Evolutionary conservation across 1,140 invertebrate genomes (phyloP), one percentile per base, ranked within the genome.

Genomic region (Drosophila auraria): DNA sequence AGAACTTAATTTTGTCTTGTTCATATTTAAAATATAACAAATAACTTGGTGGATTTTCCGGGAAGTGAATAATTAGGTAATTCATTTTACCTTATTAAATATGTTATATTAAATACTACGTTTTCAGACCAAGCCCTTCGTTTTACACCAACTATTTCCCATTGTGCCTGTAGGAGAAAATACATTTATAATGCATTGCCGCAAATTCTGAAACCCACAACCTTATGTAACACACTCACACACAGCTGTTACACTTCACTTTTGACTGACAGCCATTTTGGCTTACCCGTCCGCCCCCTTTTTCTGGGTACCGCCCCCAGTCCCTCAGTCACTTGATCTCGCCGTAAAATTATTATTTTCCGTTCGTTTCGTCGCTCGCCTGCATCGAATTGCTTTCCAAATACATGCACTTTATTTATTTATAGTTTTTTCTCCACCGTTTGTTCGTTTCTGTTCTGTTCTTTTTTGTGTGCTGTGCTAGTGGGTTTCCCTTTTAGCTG

Each of bases 261-360:
- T 87, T 82, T 86, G 83, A 86, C 78, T 86, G 82, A 86, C 82
- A 82, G 79, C 78, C 79, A 87, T 87, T 86, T 86, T 82, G 83
- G 78, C 82, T 74, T 47, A 42, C 62, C 44, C 44, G 54, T 14
- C 53, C 20, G 12, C 27, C 66, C 25, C 40, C 25, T 8, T 17
- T 23, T 49, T 23, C 60, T 44, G n/a, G 40, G 30, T 30, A 23
- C 20, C 47, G 23, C 40, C 44, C 49, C 20, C 45, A 30, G 27
- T n/a, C 33, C 23, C 4, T 30, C 4, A 51, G 71, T 73, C 47
- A 74, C 56, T 73, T 87, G 83, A 87, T 87, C 83, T 87, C 57
- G 79, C 86, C 71, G 76, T 83, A 82, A 82, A 87, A 82, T 82
- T 80, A 87, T 87, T 83, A 83, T 78, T 57, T 87, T 76, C 78